phyloP scores from a whole-genome alignment of 2,888 invertebrate species.

The Folsomia candida region DNA sequence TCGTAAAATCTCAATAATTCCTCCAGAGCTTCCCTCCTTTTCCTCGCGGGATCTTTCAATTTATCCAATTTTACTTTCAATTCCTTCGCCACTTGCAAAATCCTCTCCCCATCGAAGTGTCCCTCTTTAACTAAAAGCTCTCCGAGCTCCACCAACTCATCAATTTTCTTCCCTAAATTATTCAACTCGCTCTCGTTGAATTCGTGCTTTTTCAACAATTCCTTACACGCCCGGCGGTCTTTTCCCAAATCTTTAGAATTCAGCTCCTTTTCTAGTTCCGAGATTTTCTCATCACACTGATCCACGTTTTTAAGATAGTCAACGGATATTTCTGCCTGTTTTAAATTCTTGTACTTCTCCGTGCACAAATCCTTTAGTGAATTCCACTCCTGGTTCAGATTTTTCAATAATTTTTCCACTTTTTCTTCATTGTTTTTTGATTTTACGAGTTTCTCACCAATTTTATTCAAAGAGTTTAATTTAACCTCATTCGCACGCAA shows the following conservation, averaged over 20 bases:
- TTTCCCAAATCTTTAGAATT: slow-evolving; percentile 57
- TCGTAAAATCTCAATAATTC: slow-evolving; percentile 84
- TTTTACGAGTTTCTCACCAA: slow-evolving; percentile 67
- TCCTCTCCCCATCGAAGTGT: slow-evolving; percentile 89
- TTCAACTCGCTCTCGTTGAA: not conserved
- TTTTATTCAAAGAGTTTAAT: slow-evolving; percentile 73
- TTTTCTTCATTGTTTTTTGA: slow-evolving; percentile 67
- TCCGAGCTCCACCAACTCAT: slow-evolving; percentile 57
- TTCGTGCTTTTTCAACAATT: not conserved
- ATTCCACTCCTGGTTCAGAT: slow-evolving; percentile 76
- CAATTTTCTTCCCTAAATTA: not conserved
- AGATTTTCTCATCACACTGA: slow-evolving; percentile 78
- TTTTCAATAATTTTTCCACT: slow-evolving; percentile 66
- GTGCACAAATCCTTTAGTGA: slow-evolving; percentile 61
- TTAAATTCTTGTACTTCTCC: slow-evolving; percentile 74
- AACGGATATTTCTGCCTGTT: slow-evolving; percentile 53
- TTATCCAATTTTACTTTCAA: slow-evolving; percentile 69
- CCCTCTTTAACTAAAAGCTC: slow-evolving; percentile 88
- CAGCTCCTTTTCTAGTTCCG: slow-evolving; percentile 63
- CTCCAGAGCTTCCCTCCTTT: slow-evolving; percentile 73
- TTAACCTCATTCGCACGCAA: slow-evolving; percentile 91
- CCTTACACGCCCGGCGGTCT: slow-evolving; percentile 87
- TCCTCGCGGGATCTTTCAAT: slow-evolving; percentile 69
- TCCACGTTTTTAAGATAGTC: slow-evolving; percentile 82
- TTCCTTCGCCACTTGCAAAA: slow-evolving; percentile 72